Evolutionary conservation across 2,888 invertebrate species (phyloP), one percentile per base, ranked within the genome.

Genomic region (Cosmopolites sordidus): DNA sequence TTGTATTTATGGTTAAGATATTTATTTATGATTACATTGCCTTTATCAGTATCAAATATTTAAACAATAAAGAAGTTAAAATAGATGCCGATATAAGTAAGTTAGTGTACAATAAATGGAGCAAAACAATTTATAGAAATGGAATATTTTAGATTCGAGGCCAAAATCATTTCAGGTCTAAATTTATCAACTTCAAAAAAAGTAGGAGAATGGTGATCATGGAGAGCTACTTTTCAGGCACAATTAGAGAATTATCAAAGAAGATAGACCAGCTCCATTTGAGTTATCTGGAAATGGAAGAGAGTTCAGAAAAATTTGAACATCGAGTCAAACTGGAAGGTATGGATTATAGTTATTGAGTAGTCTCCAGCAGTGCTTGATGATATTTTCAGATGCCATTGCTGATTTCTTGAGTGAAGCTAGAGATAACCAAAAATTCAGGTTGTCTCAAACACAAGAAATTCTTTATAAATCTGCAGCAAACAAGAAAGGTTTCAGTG

Each of bases 341-440:
- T 88, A 73, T 8, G 6, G 4, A 6, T 40, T 40, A 9, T 4
- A n/a, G 11, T 9, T n/a, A 33, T 9, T 33, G 5, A 33, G 3
- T 4, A 33, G 11, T 33, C 4, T 12, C 2, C 11, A 33, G 11
- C 11, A 33, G 5, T 2, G n/a, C 4, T 9, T 33, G n/a, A 11
- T 12, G 33, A 33, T 12, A 12, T n/a, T 75, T 76, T 1, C 72
- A 90, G 90, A 83, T 58, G 84, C 83, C 64, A 87, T 91, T 60
- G 83, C 82, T 69, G 86, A 90, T 66, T 91, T 85, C 69, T 76
- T 92, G 47, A 85, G 86, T 56, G 73, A 87, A 53, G 88, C 88
- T 48, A 86, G 87, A 16, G 89, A 89, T 69, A 83, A 85, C 62
- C 82, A 83, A 62, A 92, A 92, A 74, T 92, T 91, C 70, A 81